These are phyloP conservation scores for Florisuga fusca DNA, from an alignment of 2,797 vertebrate genomes.

Conservation along the genomic window DNA sequence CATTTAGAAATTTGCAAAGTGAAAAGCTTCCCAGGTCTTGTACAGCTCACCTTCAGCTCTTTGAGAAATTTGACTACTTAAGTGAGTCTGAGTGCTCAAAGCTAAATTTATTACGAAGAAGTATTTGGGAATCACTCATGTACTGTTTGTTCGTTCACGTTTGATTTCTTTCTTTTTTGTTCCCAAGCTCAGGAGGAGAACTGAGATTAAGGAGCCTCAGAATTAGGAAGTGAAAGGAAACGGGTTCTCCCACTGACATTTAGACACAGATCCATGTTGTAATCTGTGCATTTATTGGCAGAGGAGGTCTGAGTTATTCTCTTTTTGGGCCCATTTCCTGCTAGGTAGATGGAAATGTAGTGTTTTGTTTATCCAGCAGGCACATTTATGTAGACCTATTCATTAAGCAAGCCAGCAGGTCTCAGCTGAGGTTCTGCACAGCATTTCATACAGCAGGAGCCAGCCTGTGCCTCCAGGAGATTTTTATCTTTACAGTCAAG, in stretches of 20 bases:
- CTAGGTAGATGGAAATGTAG: background rate
- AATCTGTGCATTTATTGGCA: background rate
- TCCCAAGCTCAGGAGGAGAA: background rate
- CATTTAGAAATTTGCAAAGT: background rate
- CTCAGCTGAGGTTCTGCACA: background rate
- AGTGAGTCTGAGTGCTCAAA: background rate
- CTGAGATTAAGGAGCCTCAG: background rate
- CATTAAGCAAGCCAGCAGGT: background rate
- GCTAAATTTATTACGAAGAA: background rate
- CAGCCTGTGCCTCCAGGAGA: background rate
- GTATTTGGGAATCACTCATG: background rate
- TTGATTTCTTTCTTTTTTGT: background rate
- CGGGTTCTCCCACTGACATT: background rate
- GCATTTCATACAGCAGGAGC: background rate
- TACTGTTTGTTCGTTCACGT: background rate
- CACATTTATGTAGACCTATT: background rate
- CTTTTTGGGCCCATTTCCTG: background rate
- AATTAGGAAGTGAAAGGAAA: slow-evolving; percentile 34
- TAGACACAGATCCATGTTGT: background rate
- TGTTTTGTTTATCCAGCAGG: slow-evolving; percentile 2
- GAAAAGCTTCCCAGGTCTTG: background rate
- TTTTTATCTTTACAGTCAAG: background rate
- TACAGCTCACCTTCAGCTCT: background rate
- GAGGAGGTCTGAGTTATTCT: background rate
- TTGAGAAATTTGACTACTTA: background rate